Percentiles rank a stretch among this genome's conserved stretches.
phyloP scores from a whole-genome alignment of 2,888 invertebrate species.

The Latheticus oryzae region DNA sequence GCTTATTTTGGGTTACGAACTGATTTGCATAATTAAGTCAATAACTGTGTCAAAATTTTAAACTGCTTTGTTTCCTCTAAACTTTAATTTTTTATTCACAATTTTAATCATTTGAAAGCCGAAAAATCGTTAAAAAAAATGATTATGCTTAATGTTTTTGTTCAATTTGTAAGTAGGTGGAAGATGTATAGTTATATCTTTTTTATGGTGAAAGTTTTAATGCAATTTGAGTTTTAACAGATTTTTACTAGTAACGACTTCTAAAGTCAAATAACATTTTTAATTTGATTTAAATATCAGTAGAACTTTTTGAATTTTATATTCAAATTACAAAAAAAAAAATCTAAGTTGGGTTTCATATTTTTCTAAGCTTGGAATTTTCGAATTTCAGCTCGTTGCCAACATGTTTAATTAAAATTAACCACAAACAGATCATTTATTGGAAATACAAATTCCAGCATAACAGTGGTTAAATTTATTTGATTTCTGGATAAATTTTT shows the following conservation, averaged over 20 bases:
- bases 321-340: not conserved
- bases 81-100: no score
- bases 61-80: no score
- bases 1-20: constrained; percentile 23
- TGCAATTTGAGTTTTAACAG: constrained; percentile 28
- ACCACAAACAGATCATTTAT: no score
- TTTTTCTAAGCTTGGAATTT: no score
- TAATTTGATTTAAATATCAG: constrained; percentile 18
- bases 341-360: not conserved
- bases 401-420: no score
- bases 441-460: no score
- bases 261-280: constrained; percentile 14
- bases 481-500: no score
- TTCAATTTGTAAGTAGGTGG: constrained; percentile 20
- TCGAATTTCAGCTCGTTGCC: no score
- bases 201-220: constrained; percentile 28
- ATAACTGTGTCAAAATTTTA: not conserved
- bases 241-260: constrained; percentile 20
- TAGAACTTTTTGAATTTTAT: not conserved
- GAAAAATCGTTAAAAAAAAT: not conserved
- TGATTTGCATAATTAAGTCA: constrained; percentile 21
- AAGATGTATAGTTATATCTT: constrained; percentile 24
- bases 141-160: constrained; percentile 20
- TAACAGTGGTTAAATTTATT: no score
- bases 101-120: no score